Evolutionary conservation across 2,113 vertebrate species (phyloP).

Genomic region (Muscicapa adusta): DNA sequence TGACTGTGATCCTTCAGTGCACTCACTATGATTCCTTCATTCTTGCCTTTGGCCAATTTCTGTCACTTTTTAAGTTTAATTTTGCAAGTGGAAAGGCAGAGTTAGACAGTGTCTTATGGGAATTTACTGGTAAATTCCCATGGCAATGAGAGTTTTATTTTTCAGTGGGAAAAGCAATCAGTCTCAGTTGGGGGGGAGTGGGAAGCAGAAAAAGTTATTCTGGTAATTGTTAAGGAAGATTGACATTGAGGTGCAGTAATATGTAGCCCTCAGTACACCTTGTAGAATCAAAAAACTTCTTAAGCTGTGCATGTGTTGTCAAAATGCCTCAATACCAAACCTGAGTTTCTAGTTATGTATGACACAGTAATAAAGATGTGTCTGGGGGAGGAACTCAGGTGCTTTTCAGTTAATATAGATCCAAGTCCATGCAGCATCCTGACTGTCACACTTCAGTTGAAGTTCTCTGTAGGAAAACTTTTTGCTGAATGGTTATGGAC

Average conservation of each 20-base stretch:
- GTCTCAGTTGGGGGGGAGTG: background rate
- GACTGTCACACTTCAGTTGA: background rate
- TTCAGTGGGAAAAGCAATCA: background rate
- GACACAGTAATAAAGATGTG: background rate
- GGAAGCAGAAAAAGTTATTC: background rate
- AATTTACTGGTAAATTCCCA: background rate
- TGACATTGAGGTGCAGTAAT: background rate
- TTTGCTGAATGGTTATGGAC: background rate
- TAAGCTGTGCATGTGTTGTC: background rate
- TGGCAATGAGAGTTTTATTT: background rate
- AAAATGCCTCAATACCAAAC: background rate
- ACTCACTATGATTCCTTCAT: background rate
- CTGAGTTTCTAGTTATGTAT: background rate
- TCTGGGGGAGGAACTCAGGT: background rate
- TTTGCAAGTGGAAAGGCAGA: background rate
- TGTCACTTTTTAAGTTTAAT: background rate
- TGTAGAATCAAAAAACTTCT: background rate
- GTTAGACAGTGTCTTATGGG: background rate
- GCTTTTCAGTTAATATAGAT: background rate
- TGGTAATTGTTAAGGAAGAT: background rate
- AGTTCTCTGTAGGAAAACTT: background rate
- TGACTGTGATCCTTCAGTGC: background rate
- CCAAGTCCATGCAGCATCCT: background rate
- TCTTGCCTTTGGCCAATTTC: background rate
- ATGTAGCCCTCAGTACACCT: rapidly evolving